These are phyloP conservation scores for Galago senegalensis DNA, from an alignment of 2,797 vertebrate species.

Conservation along the genomic window DNA sequence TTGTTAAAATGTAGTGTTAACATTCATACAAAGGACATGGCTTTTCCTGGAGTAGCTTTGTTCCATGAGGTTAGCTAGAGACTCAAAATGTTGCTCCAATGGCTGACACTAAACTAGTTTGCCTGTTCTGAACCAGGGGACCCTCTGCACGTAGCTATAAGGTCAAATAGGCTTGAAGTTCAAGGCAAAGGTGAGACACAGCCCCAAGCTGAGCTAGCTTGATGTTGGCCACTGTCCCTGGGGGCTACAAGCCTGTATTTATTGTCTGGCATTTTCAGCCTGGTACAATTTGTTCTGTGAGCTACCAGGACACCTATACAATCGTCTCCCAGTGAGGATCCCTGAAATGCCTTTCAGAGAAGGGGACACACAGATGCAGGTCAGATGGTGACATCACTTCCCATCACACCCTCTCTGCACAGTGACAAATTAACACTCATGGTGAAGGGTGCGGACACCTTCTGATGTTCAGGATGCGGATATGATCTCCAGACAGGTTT, in stretches of 20 bases:
- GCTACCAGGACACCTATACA: accelerated
- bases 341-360: not conserved
- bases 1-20: not conserved
- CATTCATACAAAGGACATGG: accelerated
- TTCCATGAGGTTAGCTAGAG: accelerated
- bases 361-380: accelerated
- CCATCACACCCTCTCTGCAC: not conserved
- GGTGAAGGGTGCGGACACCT: accelerated
- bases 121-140: not conserved
- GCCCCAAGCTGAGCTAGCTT: not conserved
- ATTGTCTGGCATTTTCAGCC: not conserved
- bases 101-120: accelerated
- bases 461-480: not conserved
- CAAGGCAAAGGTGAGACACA: accelerated
- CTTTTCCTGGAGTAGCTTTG: accelerated
- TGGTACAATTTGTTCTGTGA: not conserved
- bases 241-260: too few species aligned
- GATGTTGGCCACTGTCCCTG: not conserved
- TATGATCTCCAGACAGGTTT: not conserved
- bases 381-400: not conserved
- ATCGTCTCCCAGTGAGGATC: accelerated
- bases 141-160: accelerated
- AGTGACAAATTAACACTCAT: accelerated
- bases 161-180: not conserved
- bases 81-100: too few species aligned